phyloP scores from a whole-genome alignment of 1,140 invertebrate species.

The Cataglyphis hispanica region DNA sequence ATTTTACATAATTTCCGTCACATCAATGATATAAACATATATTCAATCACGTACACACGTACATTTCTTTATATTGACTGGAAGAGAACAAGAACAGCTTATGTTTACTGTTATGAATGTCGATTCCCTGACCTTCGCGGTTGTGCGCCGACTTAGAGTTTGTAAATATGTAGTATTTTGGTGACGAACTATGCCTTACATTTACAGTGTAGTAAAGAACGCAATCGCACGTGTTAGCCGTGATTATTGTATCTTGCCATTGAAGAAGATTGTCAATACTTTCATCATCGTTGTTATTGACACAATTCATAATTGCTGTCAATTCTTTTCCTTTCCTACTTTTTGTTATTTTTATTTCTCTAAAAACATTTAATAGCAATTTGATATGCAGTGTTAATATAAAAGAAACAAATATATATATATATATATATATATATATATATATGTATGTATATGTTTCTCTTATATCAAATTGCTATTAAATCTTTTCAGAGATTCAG shows the following conservation, averaged over 20 bases:
- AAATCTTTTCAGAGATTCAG: no score
- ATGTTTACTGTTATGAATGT: neutral
- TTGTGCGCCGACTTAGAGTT: neutral
- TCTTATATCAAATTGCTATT: no score
- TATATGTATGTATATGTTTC: no score
- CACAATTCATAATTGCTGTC: slow-evolving; percentile 5
- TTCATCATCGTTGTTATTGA: neutral
- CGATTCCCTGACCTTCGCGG: slow-evolving; percentile 10
- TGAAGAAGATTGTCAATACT: slow-evolving; percentile 22
- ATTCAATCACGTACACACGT: neutral
- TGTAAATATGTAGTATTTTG: slow-evolving; percentile 23
- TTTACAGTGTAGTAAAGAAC: neutral
- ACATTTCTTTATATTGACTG: neutral
- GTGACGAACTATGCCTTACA: slow-evolving; percentile 7
- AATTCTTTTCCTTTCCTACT: neutral
- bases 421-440: no score
- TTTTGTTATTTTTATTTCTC: neutral
- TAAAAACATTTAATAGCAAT: no score
- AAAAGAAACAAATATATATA: no score
- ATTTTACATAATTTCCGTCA: neutral
- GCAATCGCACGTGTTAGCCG: neutral
- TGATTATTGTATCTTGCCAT: neutral
- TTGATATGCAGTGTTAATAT: no score
- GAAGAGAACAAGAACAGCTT: neutral
- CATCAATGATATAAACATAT: no score